Evolutionary conservation across 1,140 invertebrate genomes (phyloP), one percentile per base, ranked within the genome.

Genomic region (Holcopasites calliopsidis): DNA sequence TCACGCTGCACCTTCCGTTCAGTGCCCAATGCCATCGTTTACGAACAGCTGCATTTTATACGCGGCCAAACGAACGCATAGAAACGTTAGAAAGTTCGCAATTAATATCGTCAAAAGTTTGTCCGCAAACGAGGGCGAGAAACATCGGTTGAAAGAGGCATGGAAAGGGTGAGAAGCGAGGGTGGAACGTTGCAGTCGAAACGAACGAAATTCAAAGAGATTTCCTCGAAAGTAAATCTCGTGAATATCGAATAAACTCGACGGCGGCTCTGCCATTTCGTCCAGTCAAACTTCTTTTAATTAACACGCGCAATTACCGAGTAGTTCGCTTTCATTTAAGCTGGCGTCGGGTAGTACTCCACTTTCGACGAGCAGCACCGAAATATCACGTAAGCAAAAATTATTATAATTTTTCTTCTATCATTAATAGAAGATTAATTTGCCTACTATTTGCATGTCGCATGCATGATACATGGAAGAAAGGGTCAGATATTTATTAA

Each of bases 261-360:
- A 58, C 55, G 11, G n/a, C 21, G 16, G 1, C 13, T 10, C 13
- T 26, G n/a, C 18, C 21, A 11, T 23, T 10, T 11, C 6, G 3
- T 5, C 33, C 18, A 3, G 6, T 10, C 4, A 52, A 35, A n/a
- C 23, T 28, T 33, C 31, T 18, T 10, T 50, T 65, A 66, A 66
- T 66, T 35, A 66, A 66, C 33, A 13, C 64, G 33, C 40, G 3
- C 38, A 68, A 54, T 68, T 40, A 54, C 18, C 21, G 31, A 11
- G 21, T 21, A 8, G 3, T 13, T 33, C 5, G n/a, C n/a, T 38
- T 11, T 35, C 7, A n/a, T n/a, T n/a, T n/a, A n/a, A n/a, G n/a
- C n/a, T n/a, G n/a, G n/a, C n/a, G n/a, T n/a, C n/a, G n/a, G n/a
- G n/a, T n/a, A n/a, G n/a, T n/a, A n/a, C n/a, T n/a, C n/a, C n/a